Percentiles rank a stretch among this genome's conserved stretches.
phyloP scores from a whole-genome alignment of 2,113 vertebrate genomes.

The Urocitellus parryii region DNA sequence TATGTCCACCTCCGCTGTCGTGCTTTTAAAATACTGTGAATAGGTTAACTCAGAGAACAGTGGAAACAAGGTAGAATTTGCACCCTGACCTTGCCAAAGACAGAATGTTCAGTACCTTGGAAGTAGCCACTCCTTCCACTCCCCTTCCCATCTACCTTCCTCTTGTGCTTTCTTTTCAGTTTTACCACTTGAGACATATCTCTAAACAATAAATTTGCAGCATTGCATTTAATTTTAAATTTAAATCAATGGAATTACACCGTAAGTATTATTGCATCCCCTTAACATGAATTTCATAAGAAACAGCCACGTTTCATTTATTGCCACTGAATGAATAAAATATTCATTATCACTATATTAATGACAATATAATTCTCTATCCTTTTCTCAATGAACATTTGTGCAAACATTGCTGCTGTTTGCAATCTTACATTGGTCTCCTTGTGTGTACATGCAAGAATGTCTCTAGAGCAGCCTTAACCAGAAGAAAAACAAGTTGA shows the following conservation, averaged over 20 bases:
- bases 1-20: not conserved
- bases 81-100: not conserved
- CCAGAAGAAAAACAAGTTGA: not conserved
- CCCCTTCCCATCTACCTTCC: not conserved
- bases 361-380: not conserved
- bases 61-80: not conserved
- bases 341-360: not conserved
- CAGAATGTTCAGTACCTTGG: not conserved
- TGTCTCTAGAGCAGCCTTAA: not conserved
- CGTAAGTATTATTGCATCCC: not conserved
- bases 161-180: not conserved
- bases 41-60: not conserved
- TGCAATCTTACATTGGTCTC: not conserved
- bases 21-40: not conserved
- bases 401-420: not conserved
- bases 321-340: not conserved
- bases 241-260: not conserved
- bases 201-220: not conserved
- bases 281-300: not conserved
- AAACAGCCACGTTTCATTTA: not conserved
- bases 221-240: not conserved
- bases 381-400: not conserved
- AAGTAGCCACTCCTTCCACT: not conserved
- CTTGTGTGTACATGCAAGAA: no score
- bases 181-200: not conserved